Percentiles rank a stretch among this genome's conserved stretches.
These are phyloP conservation scores for Stichopus horrens DNA, from an alignment of 53 echinoderm and acorn worm genomes.

Conservation along the genomic window DNA sequence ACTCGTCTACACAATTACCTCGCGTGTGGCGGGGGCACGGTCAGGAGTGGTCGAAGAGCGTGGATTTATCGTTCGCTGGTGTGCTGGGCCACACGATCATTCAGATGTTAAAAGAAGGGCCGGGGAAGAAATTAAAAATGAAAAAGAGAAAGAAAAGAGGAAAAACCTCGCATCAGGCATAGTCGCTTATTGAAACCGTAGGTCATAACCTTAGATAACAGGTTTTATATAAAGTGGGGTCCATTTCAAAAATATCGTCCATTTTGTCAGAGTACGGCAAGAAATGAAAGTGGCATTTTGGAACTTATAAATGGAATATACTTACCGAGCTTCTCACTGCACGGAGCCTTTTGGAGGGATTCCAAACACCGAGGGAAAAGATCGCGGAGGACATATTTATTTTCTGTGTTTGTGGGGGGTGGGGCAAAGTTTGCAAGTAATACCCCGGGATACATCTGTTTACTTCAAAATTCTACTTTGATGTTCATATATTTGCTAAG, in stretches of 20 bases:
- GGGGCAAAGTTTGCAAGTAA: too few relatives aligned
- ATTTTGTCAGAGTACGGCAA: background rate
- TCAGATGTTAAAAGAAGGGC: background rate
- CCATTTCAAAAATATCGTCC: background rate
- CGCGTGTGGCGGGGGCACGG: slow-evolving; percentile 25
- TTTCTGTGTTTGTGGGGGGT: too few relatives aligned
- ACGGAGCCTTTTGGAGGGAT: too few relatives aligned
- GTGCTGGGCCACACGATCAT: slow-evolving; percentile 35
- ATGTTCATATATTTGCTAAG: too few relatives aligned
- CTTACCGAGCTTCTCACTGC: too few relatives aligned
- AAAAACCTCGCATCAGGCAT: background rate
- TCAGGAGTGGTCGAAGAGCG: background rate
- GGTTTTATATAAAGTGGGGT: background rate
- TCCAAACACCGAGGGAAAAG: too few relatives aligned
- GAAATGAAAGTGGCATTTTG: too few relatives aligned
- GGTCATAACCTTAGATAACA: background rate
- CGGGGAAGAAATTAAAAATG: background rate
- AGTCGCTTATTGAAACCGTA: background rate
- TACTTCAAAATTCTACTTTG: too few relatives aligned
- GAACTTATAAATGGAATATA: too few relatives aligned
- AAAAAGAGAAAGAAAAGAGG: background rate
- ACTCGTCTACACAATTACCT: slow-evolving; percentile 16
- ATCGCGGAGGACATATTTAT: too few relatives aligned
- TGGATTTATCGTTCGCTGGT: background rate
- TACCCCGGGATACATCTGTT: too few relatives aligned